Conservation (phyloP, 2,888 invertebrate species). For the Vannuccia rotundouncinata region DNA sequence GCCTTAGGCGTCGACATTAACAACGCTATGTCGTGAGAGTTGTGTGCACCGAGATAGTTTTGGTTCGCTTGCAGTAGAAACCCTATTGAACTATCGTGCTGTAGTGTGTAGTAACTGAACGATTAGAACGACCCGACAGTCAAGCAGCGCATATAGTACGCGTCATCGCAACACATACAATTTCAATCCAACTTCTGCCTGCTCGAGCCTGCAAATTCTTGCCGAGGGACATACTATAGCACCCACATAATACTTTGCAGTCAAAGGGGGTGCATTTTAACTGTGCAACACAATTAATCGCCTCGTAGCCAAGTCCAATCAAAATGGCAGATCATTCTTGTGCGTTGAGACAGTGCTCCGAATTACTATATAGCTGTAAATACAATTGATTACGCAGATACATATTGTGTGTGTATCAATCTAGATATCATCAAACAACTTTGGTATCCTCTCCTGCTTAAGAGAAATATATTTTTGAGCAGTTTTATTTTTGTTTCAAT, state of each 20-base stretch:
- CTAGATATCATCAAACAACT: not conserved
- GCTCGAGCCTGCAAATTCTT: not conserved
- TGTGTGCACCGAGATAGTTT: not conserved
- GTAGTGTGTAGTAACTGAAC: not conserved
- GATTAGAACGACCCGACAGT: not conserved
- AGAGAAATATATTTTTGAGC: too few relatives aligned
- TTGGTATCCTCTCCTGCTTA: not conserved
- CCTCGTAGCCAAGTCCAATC: not conserved
- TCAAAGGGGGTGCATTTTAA: not conserved
- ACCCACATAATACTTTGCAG: not conserved
- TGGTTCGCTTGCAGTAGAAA: not conserved
- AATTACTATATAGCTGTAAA: not conserved
- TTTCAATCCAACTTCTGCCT: not conserved
- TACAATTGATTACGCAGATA: not conserved
- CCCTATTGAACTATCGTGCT: not conserved
- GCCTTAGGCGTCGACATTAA: not conserved
- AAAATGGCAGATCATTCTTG: not conserved
- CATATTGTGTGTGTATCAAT: not conserved
- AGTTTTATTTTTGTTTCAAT: too few relatives aligned
- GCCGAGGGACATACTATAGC: not conserved
- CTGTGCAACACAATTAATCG: not conserved
- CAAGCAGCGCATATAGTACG: not conserved
- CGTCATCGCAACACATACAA: not conserved
- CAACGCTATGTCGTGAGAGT: not conserved
- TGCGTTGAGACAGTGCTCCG: not conserved